Percentiles rank a stretch among this genome's conserved stretches.
These are phyloP conservation scores for Anguilla anguilla DNA, from an alignment of 2,797 vertebrate genomes.

Conservation along the genomic window DNA sequence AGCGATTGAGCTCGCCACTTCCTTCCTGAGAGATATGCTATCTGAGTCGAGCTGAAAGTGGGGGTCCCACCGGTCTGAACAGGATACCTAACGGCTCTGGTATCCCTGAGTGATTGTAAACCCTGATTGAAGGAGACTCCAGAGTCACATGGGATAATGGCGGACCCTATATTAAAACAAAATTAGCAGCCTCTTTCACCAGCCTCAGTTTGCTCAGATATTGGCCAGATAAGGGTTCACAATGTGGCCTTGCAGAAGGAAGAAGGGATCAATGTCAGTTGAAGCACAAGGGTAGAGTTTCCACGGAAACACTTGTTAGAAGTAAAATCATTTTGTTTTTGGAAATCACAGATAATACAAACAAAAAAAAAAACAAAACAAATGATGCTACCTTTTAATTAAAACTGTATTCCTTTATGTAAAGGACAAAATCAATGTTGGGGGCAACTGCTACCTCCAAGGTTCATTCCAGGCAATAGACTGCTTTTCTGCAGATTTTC, in stretches of 20 bases:
- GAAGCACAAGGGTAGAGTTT: conserved; percentile 20
- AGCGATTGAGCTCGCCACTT: background rate
- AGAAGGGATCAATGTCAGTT: conserved; percentile 26
- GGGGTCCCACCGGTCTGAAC: background rate
- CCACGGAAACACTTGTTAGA: background rate
- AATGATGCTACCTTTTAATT: background rate
- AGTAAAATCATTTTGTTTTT: background rate
- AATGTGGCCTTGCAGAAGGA: conserved; percentile 46
- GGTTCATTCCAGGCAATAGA: background rate
- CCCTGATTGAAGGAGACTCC: conserved; percentile 18
- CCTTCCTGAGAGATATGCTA: background rate
- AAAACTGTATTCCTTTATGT: background rate
- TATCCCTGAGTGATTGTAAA: conserved; percentile 8
- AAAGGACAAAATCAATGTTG: background rate
- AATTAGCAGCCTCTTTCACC: conserved; percentile 45
- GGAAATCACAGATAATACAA: background rate
- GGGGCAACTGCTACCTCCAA: background rate
- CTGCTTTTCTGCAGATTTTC: conserved; percentile 8
- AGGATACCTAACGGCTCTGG: background rate
- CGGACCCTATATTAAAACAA: conserved; percentile 52
- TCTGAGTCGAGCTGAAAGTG: background rate
- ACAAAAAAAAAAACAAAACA: background rate
- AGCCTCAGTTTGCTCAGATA: conserved; percentile 61
- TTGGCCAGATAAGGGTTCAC: conserved; percentile 53
- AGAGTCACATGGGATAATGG: conserved; percentile 44